Evolutionary conservation across 2,797 vertebrate species (phyloP).

Genomic region (Cryptoblepharus egeriae): DNA sequence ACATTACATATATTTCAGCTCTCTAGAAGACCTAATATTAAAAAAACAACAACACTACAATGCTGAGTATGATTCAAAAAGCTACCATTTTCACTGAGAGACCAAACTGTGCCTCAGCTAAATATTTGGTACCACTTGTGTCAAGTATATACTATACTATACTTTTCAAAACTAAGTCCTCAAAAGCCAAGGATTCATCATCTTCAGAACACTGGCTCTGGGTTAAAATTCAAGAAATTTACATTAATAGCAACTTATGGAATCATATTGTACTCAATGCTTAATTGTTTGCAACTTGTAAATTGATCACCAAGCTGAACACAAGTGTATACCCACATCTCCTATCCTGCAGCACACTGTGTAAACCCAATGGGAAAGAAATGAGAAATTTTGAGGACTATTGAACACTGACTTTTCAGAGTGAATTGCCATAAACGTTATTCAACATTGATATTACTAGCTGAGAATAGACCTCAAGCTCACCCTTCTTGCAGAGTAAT

Average conservation of each 20-base stretch:
- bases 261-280: conserved; percentile 19
- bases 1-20: neutral
- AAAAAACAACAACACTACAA: neutral
- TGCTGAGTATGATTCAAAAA: neutral
- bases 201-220: neutral
- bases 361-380: conserved; percentile 20
- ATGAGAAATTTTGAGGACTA: conserved; percentile 45
- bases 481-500: conserved; percentile 31
- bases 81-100: neutral
- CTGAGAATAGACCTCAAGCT: conserved; percentile 28
- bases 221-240: neutral
- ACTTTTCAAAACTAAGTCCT: neutral
- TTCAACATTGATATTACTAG: conserved; percentile 51
- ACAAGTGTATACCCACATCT: conserved; percentile 25
- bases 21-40: no score
- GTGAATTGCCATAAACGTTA: conserved; percentile 49
- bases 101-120: neutral
- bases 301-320: conserved; percentile 52
- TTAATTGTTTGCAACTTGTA: conserved; percentile 23
- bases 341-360: conserved; percentile 37
- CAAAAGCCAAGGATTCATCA: neutral
- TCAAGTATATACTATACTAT: neutral
- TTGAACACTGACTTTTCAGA: conserved; percentile 46
- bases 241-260: conserved; percentile 7
- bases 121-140: neutral